phyloP scores from a whole-genome alignment of 2,797 vertebrate species.

The Buphagus erythrorhynchus region DNA sequence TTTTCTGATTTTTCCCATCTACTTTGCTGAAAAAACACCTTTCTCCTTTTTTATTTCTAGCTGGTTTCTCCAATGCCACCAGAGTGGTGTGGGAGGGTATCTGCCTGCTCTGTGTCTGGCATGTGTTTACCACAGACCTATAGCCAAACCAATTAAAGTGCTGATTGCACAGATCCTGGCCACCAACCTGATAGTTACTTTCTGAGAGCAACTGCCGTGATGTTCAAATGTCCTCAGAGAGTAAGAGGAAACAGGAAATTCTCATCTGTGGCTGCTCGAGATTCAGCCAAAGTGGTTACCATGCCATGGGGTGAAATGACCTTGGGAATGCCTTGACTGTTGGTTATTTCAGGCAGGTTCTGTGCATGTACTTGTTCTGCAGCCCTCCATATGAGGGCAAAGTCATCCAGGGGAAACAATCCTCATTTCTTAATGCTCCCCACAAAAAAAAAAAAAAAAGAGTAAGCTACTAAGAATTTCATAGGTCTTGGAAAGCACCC shows the following conservation, averaged over 20 bases:
- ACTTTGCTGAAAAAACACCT: not conserved
- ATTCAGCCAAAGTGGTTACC: not conserved
- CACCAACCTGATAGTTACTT: not conserved
- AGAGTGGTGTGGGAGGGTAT: not conserved
- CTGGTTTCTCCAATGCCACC: not conserved
- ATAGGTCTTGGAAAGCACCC: not conserved
- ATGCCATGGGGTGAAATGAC: not conserved
- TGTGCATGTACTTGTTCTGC: not conserved
- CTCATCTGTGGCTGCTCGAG: not conserved
- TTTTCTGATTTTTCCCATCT: not conserved
- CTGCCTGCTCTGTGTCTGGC: not conserved
- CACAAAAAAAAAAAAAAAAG: rapidly evolving
- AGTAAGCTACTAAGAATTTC: not conserved
- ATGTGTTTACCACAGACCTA: not conserved
- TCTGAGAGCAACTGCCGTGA: not conserved
- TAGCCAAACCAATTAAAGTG: not conserved
- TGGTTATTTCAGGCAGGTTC: not conserved
- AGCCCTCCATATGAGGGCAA: not conserved
- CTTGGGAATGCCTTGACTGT: not conserved
- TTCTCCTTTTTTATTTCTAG: not conserved
- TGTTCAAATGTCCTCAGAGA: not conserved
- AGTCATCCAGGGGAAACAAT: not conserved
- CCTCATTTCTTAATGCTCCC: not conserved
- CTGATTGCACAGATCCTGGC: not conserved
- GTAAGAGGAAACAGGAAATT: not conserved